phyloP scores from a whole-genome alignment of 2,888 invertebrate genomes.

The Pasiphila rectangulata region DNA sequence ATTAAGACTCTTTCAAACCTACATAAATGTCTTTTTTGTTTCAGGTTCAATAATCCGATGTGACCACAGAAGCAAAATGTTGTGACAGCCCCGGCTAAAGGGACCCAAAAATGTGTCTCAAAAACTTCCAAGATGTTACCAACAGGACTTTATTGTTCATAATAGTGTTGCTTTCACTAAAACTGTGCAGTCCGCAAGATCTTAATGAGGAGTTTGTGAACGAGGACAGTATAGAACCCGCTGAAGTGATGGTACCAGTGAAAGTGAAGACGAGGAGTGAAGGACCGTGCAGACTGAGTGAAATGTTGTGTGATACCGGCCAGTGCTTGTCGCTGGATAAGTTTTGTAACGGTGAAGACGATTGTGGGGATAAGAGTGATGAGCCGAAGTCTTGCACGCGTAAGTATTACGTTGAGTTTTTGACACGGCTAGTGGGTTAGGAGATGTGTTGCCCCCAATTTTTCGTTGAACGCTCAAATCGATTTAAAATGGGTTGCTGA shows the following conservation, averaged over 20 bases:
- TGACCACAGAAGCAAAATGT: slow-evolving; percentile 45
- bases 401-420: slow-evolving; percentile 76
- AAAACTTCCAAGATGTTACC: slow-evolving; percentile 57
- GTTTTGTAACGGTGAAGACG: slow-evolving; percentile 88
- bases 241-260: slow-evolving; percentile 54
- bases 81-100: slow-evolving; percentile 50
- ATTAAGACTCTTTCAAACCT: too few relatives aligned
- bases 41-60: slow-evolving; percentile 44
- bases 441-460: too few relatives aligned
- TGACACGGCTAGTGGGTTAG: too few relatives aligned
- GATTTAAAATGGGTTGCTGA: too few relatives aligned
- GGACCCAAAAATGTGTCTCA: slow-evolving; percentile 63
- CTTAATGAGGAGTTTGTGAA: slow-evolving; percentile 68
- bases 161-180: slow-evolving; percentile 65
- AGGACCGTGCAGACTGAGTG: slow-evolving; percentile 80
- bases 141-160: slow-evolving; percentile 70
- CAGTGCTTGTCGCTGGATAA: slow-evolving; percentile 87
- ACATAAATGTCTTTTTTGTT: slow-evolving; percentile 41
- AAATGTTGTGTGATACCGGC: slow-evolving; percentile 82
- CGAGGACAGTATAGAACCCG: slow-evolving; percentile 61
- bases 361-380: slow-evolving; percentile 89
- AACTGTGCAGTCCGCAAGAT: slow-evolving; percentile 73
- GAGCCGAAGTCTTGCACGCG: slow-evolving; percentile 88
- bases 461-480: too few relatives aligned
- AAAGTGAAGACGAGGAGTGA: slow-evolving; percentile 57